A percentile compares a stretch with the other conserved stretches of the same genome.
Conservation (phyloP, 2,888 invertebrate species). For the Latrodectus elegans region DNA sequence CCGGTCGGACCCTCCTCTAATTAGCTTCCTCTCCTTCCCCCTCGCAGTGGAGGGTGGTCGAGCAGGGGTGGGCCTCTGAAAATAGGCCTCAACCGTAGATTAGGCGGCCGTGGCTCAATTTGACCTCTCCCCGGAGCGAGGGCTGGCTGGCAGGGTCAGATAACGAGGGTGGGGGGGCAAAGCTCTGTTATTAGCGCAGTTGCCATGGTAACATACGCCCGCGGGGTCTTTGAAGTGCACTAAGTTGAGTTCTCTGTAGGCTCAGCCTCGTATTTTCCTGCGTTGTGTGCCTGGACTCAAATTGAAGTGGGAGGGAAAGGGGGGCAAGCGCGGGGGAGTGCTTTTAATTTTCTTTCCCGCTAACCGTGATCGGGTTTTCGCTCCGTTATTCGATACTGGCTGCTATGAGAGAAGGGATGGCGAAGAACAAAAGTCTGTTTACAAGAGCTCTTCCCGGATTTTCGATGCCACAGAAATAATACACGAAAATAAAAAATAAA, state of each 20-base stretch:
- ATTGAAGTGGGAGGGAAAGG: constrained; percentile 8
- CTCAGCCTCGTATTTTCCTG: constrained; percentile 3
- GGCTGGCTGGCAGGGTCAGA: constrained; percentile 61
- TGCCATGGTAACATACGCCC: constrained; percentile 47
- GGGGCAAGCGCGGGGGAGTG: constrained; percentile 4
- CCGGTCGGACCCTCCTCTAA: constrained; percentile 21
- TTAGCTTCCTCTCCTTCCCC: constrained; percentile 37
- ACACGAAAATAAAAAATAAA: no score
- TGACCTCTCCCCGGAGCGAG: constrained; percentile 52
- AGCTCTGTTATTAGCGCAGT: constrained; percentile 63
- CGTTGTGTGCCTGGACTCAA: constrained; percentile 1
- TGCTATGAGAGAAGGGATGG: not conserved
- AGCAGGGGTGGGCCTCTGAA: constrained; percentile 19
- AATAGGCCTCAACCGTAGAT: constrained; percentile 45
- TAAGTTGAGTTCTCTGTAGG: constrained; percentile 8
- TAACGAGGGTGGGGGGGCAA: constrained; percentile 50
- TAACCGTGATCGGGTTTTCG: constrained; percentile 52
- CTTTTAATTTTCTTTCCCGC: constrained; percentile 55
- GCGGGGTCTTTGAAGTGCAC: constrained; percentile 58
- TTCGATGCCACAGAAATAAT: no score
- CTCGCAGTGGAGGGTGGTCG: constrained; percentile 2
- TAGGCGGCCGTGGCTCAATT: constrained; percentile 48
- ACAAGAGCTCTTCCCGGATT: no score
- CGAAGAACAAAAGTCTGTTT: not conserved
- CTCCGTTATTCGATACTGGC: constrained; percentile 15